Evolutionary conservation across 2,797 vertebrate genomes (phyloP), one percentile per base, ranked within the genome.

Genomic region (Lutjanus campechanus): DNA sequence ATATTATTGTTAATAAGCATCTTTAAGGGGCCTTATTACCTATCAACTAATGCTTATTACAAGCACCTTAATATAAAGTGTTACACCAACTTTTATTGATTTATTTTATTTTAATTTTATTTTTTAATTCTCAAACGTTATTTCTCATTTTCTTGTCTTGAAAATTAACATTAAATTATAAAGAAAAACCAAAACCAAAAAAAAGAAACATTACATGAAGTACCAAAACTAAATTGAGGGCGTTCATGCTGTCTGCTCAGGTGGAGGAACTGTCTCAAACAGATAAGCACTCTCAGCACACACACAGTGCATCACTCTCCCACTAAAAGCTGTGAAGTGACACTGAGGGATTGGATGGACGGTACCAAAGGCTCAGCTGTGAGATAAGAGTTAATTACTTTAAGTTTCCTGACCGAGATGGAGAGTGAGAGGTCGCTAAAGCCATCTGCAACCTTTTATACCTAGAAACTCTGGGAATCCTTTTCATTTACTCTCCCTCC

Each of bases 321-420:
- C 11, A 3, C 46, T 62, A 56, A 78, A 82, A 72, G 56, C 74
- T n/a, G 67, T 40, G 50, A 77, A 49, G 74, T 40, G 63, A 70
- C 76, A 81, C 72, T 49, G 50, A 63, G 43, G 65, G 56, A 68
- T 20, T 74, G 11, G 13, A 46, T 40, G 17, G 76, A 41, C 16
- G 40, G 20, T 8, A 67, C 46, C 49, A 58, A 61, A 69, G 72
- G 53, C 73, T 75, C 69, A 58, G 68, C 69, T 51, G 69, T 7
- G 65, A 83, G 75, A 87, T 88, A 83, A 88, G 66, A 82, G 53
- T 73, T 75, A 73, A 86, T 60, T 77, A 43, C 75, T 76, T 79
- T n/a, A 54, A 61, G 72, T 79, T 62, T 74, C 56, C 40, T 10
- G 67, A 90, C 20, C 15, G 79, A 83, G 85, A 89, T 17, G 49